Conservation (phyloP, 2,888 invertebrate genomes). For the Epirrita christyi region DNA sequence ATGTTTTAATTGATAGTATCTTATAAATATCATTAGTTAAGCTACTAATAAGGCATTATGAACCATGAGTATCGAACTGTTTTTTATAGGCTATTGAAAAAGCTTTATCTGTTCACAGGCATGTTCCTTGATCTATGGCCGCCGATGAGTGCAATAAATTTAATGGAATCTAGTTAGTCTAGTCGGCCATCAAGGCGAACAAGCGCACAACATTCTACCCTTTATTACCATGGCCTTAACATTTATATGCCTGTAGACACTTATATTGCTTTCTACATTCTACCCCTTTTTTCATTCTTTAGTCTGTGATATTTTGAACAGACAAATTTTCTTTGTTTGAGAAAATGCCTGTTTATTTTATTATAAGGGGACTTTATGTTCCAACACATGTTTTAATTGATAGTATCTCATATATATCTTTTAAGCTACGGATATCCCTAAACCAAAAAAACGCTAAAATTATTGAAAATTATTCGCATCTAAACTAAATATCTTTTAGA, state of each 20-base stretch:
- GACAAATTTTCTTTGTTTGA: conserved; percentile 1
- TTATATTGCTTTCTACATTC: conserved; percentile 1
- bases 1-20: too few species aligned
- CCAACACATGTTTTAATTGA: too few species aligned
- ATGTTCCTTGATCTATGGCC: conserved; percentile 19
- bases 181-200: conserved; percentile 45
- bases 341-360: background rate
- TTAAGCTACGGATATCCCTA: too few species aligned
- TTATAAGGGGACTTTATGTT: too few species aligned
- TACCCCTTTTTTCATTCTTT: conserved; percentile 12
- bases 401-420: too few species aligned
- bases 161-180: conserved; percentile 48
- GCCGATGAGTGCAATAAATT: conserved; percentile 32
- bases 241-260: conserved; percentile 26
- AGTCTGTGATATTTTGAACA: conserved; percentile 1
- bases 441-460: too few species aligned
- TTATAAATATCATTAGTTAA: too few species aligned
- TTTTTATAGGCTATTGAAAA: background rate
- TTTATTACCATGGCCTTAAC: conserved; percentile 39
- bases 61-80: too few species aligned
- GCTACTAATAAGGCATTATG: too few species aligned
- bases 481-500: too few species aligned
- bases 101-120: conserved; percentile 5
- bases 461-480: too few species aligned
- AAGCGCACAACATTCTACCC: conserved; percentile 21